phyloP scores from a whole-genome alignment of 1,140 invertebrate species.

The Atta cephalotes region DNA sequence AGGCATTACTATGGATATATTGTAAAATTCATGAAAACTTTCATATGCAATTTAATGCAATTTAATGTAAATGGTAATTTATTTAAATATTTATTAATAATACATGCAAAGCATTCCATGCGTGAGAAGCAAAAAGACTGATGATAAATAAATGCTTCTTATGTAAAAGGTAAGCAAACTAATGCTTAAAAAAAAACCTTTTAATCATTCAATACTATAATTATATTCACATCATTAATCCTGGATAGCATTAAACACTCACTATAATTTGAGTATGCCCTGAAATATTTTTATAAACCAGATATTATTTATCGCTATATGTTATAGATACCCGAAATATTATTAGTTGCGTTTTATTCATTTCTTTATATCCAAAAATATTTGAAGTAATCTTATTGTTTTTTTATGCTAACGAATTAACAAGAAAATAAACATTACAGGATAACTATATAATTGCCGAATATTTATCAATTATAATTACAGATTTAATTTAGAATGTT shows the following conservation, averaged over 20 bases:
- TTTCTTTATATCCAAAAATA: background rate
- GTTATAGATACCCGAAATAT: background rate
- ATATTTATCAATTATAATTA: no score
- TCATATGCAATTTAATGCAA: background rate
- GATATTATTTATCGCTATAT: conserved; percentile 1
- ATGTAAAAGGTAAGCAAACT: no score
- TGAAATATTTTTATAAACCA: background rate
- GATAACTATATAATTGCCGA: background rate
- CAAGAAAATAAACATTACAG: background rate
- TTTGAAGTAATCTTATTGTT: background rate
- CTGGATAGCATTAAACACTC: background rate
- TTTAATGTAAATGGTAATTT: background rate
- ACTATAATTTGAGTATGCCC: background rate
- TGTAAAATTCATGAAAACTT: background rate
- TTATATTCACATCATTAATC: background rate
- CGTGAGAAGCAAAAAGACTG: background rate
- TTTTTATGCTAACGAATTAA: background rate
- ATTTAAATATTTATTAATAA: background rate
- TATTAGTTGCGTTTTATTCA: conserved; percentile 3
- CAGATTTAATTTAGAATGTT: background rate
- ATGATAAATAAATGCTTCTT: background rate
- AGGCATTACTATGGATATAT: background rate
- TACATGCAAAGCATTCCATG: background rate
- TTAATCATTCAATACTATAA: no score
- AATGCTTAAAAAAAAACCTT: no score